phyloP scores from a whole-genome alignment of 2,113 vertebrate genomes.

The Acrocephalus arundinaceus region DNA sequence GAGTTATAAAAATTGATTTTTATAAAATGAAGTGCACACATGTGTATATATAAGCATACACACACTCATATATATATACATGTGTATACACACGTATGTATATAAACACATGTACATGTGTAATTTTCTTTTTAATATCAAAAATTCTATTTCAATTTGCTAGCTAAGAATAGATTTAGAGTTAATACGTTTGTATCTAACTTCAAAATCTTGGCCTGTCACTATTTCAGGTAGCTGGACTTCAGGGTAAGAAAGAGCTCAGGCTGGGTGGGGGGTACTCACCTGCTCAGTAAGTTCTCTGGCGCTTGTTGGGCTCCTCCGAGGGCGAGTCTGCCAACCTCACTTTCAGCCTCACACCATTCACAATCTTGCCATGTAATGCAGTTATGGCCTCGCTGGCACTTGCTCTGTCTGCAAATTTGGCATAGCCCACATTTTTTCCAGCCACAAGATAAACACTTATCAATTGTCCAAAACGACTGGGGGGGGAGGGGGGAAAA shows the following conservation, averaged over 20 bases:
- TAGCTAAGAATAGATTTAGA: neutral
- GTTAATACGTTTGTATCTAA: neutral
- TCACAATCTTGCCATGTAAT: slow-evolving; percentile 88
- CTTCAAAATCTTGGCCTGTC: neutral
- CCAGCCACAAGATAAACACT: slow-evolving; percentile 91
- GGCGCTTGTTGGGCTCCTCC: slow-evolving; percentile 92
- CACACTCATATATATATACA: neutral
- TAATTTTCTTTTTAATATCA: neutral
- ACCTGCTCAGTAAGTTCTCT: slow-evolving; percentile 87
- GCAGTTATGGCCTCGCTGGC: slow-evolving; percentile 88
- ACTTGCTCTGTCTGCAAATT: slow-evolving; percentile 88
- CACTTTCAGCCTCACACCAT: slow-evolving; percentile 93
- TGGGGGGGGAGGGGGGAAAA: slow-evolving; percentile 9
- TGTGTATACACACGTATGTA: neutral
- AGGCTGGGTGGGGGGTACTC: slow-evolving; percentile 40
- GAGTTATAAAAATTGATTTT: slow-evolving; percentile 8
- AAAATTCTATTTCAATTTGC: neutral
- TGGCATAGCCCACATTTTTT: slow-evolving; percentile 93
- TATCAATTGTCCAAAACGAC: slow-evolving; percentile 90
- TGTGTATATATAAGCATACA: neutral
- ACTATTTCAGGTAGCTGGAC: neutral
- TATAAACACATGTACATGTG: too few species aligned
- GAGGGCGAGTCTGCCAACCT: slow-evolving; percentile 91
- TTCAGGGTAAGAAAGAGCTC: neutral
- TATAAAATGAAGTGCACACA: accelerated